Base-by-base conservation (phyloP, 1,140 invertebrate species). In the Hestina assimilis region DNA sequence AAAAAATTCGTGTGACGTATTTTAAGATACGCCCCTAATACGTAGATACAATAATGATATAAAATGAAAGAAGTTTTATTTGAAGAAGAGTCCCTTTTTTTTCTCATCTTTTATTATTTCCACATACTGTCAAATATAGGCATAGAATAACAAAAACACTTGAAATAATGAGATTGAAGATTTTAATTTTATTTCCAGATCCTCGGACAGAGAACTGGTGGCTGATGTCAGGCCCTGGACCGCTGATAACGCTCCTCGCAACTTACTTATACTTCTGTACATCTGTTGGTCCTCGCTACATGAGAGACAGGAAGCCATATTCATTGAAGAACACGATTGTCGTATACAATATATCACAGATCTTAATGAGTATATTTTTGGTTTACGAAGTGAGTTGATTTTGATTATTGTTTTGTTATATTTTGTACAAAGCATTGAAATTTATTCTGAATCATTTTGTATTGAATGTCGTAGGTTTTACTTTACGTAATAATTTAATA, bases 271-370 rank as follows among this genome's bases (percentile, higher is more conserved):
- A 95, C 84, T 95, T 96, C 79, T 92, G 92, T 63, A 90, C 91
- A 0, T 93, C 91, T 11, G 84, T 90, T 6, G 96, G 96, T 5
- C 96, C 96, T 2, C 91, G 89, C 19, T 94, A 94, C 60, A 98
- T 98, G 97, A 91, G 92, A 57, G 92, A 97, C 65, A 91, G 94
- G 57, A 94, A 96, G 73, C 94, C 96, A 0, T 96, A 94, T 63
- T 90, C 95, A 23, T 87, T 98, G 19, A 95, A 94, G 63, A 91
- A 92, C 48, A 82, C 92, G 0, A 91, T 98, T 21, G 91, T 96
- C 11, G 55, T 94, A 8, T 98, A 98, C 83, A 97, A 98, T 69
- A 90, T 95, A 2, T 87, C 92, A 1, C 94, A 96, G 87, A 93
- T 96, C 11, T 24, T 95, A 1, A 73, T 94, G 33, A 96, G 94